Percentiles rank a stretch among this genome's conserved stretches.
Evolutionary conservation across 2,797 vertebrate genomes (phyloP).

Genomic region (Vespertilio murinus): DNA sequence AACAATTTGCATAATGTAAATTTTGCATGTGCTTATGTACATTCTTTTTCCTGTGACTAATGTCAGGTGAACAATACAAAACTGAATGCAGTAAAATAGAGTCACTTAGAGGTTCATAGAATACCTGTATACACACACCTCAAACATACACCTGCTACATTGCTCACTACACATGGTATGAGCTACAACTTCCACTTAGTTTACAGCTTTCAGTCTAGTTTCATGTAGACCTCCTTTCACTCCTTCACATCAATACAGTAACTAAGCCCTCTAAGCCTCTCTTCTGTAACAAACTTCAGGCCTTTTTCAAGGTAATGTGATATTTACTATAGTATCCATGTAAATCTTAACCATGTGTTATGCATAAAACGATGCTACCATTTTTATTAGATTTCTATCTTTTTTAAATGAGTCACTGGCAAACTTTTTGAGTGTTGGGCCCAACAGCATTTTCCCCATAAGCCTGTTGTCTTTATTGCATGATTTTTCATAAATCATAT

Average conservation of each 20-base stretch:
- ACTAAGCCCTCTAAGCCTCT: background rate
- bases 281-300: background rate
- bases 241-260: background rate
- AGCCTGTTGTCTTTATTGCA: background rate
- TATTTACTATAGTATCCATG: background rate
- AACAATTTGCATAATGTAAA: constrained; percentile 2
- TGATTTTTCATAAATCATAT: background rate
- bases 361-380: background rate
- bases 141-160: background rate
- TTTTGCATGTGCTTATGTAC: background rate
- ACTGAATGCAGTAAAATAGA: background rate
- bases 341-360: background rate
- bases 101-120: background rate
- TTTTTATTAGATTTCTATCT: constrained; percentile 1
- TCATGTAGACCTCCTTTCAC: background rate
- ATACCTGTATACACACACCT: background rate
- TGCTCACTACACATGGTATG: background rate
- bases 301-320: background rate
- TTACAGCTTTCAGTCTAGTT: background rate
- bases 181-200: background rate
- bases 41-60: background rate
- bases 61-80: background rate
- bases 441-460: background rate
- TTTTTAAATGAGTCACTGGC: background rate
- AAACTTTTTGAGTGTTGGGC: background rate